phyloP scores from a whole-genome alignment of 2,888 invertebrate genomes.

The Diogma glabrata region DNA sequence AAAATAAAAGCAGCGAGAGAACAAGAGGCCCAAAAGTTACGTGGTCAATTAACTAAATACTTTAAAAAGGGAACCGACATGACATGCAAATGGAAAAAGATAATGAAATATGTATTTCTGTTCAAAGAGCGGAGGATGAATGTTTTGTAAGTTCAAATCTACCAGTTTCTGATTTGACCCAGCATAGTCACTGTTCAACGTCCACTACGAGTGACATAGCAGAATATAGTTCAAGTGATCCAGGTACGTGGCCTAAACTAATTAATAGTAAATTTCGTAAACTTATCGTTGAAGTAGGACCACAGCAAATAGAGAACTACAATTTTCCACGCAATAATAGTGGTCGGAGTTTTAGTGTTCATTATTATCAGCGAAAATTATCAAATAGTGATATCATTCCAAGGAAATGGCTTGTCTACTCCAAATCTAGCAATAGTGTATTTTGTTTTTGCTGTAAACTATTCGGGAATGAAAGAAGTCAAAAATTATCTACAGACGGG shows the following conservation, averaged over 20 bases:
- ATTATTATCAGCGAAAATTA: neutral
- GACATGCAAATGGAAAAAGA: neutral
- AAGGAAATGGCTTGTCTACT: neutral
- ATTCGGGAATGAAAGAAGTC: too few relatives aligned
- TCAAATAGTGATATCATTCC: constrained; percentile 1
- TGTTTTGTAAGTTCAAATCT: neutral
- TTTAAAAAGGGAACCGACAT: too few relatives aligned
- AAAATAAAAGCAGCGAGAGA: too few relatives aligned
- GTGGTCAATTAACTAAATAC: too few relatives aligned
- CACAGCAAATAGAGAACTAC: neutral
- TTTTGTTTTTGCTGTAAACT: neutral
- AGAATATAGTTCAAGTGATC: neutral
- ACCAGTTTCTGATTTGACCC: too few relatives aligned
- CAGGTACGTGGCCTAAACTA: neutral
- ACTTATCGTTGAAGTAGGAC: neutral
- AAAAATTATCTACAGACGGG: too few relatives aligned
- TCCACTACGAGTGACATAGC: neutral
- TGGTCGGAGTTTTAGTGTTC: neutral
- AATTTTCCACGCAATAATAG: neutral
- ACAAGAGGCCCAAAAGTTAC: too few relatives aligned
- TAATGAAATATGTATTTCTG: neutral
- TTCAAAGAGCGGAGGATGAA: neutral
- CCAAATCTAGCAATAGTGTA: neutral
- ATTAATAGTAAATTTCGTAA: neutral
- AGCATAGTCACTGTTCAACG: too few relatives aligned